Conservation (phyloP, 2,113 vertebrate species). For the Gadus macrocephalus region DNA sequence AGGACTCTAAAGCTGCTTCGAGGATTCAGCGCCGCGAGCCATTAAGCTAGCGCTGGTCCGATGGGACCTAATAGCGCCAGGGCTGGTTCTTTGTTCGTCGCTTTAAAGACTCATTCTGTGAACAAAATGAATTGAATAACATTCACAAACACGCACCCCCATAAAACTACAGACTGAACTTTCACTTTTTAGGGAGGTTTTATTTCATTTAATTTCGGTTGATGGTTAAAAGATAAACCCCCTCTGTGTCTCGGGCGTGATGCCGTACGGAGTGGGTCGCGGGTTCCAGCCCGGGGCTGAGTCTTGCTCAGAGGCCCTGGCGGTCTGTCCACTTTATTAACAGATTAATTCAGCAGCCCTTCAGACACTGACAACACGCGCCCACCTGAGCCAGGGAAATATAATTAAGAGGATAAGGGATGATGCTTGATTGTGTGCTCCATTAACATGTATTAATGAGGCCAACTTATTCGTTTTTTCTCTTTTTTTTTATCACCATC, state of each 20-base stretch:
- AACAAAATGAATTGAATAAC: no score
- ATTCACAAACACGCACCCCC: no score
- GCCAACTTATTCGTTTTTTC: constrained; percentile 59
- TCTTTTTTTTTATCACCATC: constrained; percentile 51
- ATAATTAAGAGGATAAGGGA: constrained; percentile 67
- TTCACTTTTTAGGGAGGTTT: no score
- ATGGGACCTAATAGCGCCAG: no score
- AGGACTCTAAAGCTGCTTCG: no score
- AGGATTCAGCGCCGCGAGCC: no score
- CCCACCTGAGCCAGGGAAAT: constrained; percentile 56
- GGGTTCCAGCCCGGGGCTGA: constrained; percentile 21
- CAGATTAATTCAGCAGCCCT: constrained; percentile 44
- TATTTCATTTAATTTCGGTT: no score
- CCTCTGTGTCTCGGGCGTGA: neutral
- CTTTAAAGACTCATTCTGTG: no score
- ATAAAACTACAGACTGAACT: no score
- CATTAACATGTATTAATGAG: constrained; percentile 67
- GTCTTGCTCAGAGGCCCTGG: constrained; percentile 32
- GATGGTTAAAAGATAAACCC: no score
- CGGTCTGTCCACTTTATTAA: constrained; percentile 47
- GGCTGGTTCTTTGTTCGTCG: no score
- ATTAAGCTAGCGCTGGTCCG: no score
- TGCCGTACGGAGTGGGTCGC: constrained; percentile 18
- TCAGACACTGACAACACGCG: constrained; percentile 44
- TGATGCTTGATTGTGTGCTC: constrained; percentile 62